Evolutionary conservation across 2,888 invertebrate species (phyloP).

Genomic region (Campoplex nolae): DNA sequence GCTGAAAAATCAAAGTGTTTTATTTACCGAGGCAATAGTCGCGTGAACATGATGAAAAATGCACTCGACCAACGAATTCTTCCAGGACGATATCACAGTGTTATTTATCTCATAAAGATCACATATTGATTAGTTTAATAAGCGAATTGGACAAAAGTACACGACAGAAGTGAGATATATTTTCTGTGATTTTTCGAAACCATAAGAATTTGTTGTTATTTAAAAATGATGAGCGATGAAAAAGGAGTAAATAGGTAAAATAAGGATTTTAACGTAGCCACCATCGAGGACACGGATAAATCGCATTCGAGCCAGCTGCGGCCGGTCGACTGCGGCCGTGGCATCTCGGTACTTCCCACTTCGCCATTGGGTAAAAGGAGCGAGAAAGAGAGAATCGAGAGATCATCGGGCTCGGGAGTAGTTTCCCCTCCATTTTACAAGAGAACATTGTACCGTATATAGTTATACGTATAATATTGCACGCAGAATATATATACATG

Average conservation of each 20-base stretch:
- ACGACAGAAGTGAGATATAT: neutral
- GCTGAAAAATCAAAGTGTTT: neutral
- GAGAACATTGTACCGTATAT: constrained; percentile 49
- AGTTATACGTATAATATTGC: constrained; percentile 24
- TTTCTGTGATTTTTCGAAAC: neutral
- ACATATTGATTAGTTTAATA: neutral
- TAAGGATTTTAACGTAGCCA: constrained; percentile 42
- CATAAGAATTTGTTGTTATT: neutral
- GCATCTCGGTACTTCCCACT: constrained; percentile 72
- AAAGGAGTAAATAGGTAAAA: constrained; percentile 18
- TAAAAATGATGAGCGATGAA: constrained; percentile 22
- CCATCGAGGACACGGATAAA: constrained; percentile 68
- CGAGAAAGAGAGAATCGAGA: constrained; percentile 73
- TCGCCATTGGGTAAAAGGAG: constrained; percentile 78
- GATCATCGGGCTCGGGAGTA: constrained; percentile 77
- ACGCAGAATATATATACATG: constrained; percentile 3
- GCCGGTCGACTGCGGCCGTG: constrained; percentile 74
- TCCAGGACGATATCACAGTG: constrained; percentile 34
- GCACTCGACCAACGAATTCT: constrained; percentile 15
- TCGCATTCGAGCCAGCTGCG: constrained; percentile 76
- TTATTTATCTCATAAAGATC: constrained; percentile 34
- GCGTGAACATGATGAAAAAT: neutral
- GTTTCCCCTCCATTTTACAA: constrained; percentile 66
- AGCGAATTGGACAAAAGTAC: neutral
- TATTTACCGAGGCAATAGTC: neutral